Percentiles rank a stretch among this genome's conserved stretches.
Conservation (phyloP, 2,888 invertebrate species). For the Drosophila percnosoma region DNA sequence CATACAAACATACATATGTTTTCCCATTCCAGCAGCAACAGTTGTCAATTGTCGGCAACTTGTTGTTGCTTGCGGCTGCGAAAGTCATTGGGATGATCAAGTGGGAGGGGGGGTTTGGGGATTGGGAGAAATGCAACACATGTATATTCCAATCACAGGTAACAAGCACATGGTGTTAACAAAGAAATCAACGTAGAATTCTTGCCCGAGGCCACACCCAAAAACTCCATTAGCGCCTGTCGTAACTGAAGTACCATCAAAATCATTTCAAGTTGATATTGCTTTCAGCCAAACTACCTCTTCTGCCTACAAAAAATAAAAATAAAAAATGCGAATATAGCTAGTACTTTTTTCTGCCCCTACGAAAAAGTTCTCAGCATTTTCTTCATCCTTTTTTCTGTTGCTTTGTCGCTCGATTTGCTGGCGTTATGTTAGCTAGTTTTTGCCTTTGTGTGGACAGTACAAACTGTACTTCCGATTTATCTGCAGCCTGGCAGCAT, state of each 20-base stretch:
- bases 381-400: background rate
- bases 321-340: conserved; percentile 8
- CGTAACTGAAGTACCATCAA: conserved; percentile 35
- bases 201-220: conserved; percentile 35
- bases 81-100: conserved; percentile 22
- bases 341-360: background rate
- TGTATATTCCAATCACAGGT: conserved; percentile 30
- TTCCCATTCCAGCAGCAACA: conserved; percentile 56
- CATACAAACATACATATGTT: conserved; percentile 4
- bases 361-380: background rate
- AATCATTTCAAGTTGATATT: conserved; percentile 46
- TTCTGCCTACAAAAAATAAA: background rate
- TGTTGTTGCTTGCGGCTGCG: conserved; percentile 58
- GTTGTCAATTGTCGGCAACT: conserved; percentile 70
- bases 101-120: background rate
- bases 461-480: conserved; percentile 75
- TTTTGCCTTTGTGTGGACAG: conserved; percentile 68
- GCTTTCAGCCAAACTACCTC: conserved; percentile 31
- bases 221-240: conserved; percentile 38
- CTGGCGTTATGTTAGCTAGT: conserved; percentile 29
- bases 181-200: conserved; percentile 22
- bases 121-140: background rate
- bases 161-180: conserved; percentile 16
- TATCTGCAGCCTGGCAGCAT: conserved; percentile 46
- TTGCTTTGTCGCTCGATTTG: conserved; percentile 15